Base-by-base conservation (phyloP, 2,888 invertebrate species). In the Eupithecia pulchellata region DNA sequence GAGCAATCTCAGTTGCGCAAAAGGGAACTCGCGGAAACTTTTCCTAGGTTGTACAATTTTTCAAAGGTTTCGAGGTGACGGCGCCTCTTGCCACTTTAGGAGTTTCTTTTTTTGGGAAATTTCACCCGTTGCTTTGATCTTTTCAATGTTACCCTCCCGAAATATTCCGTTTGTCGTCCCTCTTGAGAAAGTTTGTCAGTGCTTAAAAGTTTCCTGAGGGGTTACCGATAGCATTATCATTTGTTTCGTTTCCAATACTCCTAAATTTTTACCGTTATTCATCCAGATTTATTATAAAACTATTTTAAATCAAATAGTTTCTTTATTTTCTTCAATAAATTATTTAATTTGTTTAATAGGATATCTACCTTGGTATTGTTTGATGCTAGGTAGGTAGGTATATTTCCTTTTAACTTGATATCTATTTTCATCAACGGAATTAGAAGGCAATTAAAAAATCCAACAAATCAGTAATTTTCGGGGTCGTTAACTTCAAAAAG, bases 71-170 rank as follows among this genome's bases (percentile, higher is more conserved):
- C 76, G 75, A 78, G 81, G 81, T 81, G 82, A 79, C 78, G 83
- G 81, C 84, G 81, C 86, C 81, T 84, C 61, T 75, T 71, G 82
- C 82, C 81, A 80, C 82, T 83, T 79, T 80, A 69, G 69, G 74
- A 76, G 58, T 76, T 80, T 81, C 77, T 77, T 76, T 79, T 81
- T 79, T 80, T 84, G 82, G 83, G 84, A 84, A 84, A 84, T 85
- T 87, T 80, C 77, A 76, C 74, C 65, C 74, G 67, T 42, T 58
- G 67, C 78, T 77, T 79, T 77, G 76, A 79, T 76, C 75, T 79
- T 75, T 76, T 77, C 76, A 78, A 75, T 78, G 75, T 72, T 75
- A 72, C 78, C 77, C 78, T 78, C 77, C 73, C 74, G 72, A 75
- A 78, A 78, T 77, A 73, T 75, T 75, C 72, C 71, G 78, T 75